A percentile compares a stretch with the other conserved stretches of the same genome.
phyloP scores from a whole-genome alignment of 2,113 vertebrate species.

The Phylloscopus whistleri region DNA sequence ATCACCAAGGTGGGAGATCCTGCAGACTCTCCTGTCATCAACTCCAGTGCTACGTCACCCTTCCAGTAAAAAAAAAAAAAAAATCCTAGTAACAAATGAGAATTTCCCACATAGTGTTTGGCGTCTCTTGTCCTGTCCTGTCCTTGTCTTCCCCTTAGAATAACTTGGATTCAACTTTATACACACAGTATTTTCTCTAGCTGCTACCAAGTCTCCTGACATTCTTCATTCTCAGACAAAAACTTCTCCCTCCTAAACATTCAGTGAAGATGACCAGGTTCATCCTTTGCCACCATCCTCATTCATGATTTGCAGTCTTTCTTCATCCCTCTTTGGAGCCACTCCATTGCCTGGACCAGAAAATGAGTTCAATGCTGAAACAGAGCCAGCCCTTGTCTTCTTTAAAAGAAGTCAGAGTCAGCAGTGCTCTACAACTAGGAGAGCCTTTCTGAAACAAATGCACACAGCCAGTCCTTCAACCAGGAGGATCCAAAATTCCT shows the following conservation, averaged over 20 bases:
- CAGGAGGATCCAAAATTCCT: neutral
- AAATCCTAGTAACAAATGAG: accelerated
- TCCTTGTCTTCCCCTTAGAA: neutral
- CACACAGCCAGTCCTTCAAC: neutral
- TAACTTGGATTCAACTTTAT: neutral
- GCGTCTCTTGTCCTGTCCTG: neutral
- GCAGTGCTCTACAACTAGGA: neutral
- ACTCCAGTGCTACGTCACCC: neutral
- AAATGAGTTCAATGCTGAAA: neutral
- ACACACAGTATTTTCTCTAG: neutral
- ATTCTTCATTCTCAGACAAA: neutral
- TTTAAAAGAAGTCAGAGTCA: neutral
- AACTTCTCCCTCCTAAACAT: neutral
- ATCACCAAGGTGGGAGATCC: neutral
- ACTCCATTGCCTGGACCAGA: neutral
- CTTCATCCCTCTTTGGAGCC: neutral
- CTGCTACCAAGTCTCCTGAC: neutral
- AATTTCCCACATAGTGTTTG: neutral
- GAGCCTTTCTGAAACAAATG: neutral
- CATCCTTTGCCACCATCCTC: neutral
- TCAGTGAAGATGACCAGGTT: neutral
- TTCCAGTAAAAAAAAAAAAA: neutral
- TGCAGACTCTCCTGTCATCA: neutral
- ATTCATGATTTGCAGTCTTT: neutral
- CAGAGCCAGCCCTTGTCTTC: neutral